A percentile compares a stretch with the other conserved stretches of the same genome.
These are phyloP conservation scores for Pimpla rufipes DNA, from an alignment of 2,888 invertebrate species.

Conservation along the genomic window DNA sequence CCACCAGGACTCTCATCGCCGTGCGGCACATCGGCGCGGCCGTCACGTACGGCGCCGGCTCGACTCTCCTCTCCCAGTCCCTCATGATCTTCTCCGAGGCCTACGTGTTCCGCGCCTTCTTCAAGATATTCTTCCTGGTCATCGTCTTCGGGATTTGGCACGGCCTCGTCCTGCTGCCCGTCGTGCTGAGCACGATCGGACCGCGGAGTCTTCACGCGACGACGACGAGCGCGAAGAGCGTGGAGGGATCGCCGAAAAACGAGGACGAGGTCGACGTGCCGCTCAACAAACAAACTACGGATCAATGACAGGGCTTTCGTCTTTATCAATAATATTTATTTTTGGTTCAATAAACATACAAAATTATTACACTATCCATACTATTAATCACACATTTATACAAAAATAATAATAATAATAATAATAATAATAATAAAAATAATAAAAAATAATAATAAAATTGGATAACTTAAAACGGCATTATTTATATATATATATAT, in stretches of 20 bases:
- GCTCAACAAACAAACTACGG: conserved; percentile 53
- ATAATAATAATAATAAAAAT: conserved; percentile 71
- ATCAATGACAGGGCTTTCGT: conserved; percentile 62
- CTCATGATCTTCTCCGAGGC: conserved; percentile 90
- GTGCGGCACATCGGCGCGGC: conserved; percentile 92
- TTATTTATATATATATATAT: conserved; percentile 74
- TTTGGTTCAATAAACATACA: conserved; percentile 85
- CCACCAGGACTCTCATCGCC: conserved; percentile 87
- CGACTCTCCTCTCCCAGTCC: conserved; percentile 91
- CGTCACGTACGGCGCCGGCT: conserved; percentile 92
- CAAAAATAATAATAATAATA: conserved; percentile 83
- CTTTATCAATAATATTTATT: conserved; percentile 85
- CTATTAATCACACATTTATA: conserved; percentile 85
- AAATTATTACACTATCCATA: conserved; percentile 85
- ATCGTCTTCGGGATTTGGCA: conserved; percentile 92
- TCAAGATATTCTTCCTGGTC: conserved; percentile 92
- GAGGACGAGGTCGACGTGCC: conserved; percentile 60
- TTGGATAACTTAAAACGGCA: conserved; percentile 81
- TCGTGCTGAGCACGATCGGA: conserved; percentile 91
- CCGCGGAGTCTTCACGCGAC: conserved; percentile 84
- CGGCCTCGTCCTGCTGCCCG: conserved; percentile 91
- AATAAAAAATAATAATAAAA: conserved; percentile 68
- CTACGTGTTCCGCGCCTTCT: conserved; percentile 92
- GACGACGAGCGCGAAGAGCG: conserved; percentile 16
- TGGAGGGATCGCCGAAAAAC: conserved; percentile 37